A percentile compares a stretch with the other conserved stretches of the same genome.
phyloP scores from a whole-genome alignment of 1,140 invertebrate species.

The Anagrus nilaparvatae region DNA sequence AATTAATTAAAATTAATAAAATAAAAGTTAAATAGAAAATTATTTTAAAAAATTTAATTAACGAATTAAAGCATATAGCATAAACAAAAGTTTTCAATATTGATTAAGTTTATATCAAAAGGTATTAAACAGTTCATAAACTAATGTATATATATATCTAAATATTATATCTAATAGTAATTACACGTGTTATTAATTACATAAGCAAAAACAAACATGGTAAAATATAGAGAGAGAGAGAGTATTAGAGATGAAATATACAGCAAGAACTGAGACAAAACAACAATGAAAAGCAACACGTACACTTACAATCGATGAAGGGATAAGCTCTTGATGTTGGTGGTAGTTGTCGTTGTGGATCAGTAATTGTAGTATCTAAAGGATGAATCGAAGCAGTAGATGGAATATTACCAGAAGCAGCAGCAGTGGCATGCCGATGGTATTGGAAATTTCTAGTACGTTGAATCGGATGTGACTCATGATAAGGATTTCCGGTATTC shows the following conservation, averaged over 20 bases:
- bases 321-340: slow-evolving; percentile 23
- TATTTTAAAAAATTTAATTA: too few species aligned
- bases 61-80: too few species aligned
- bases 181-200: too few species aligned
- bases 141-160: too few species aligned
- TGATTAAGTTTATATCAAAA: too few species aligned
- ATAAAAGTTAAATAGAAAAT: too few species aligned
- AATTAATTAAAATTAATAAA: too few species aligned
- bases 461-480: slow-evolving; percentile 30
- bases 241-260: not conserved
- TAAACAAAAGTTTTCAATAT: too few species aligned
- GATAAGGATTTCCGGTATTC: slow-evolving; percentile 28
- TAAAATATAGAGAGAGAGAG: not conserved
- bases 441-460: slow-evolving; percentile 15
- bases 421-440: not conserved
- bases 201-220: too few species aligned
- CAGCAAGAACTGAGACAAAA: not conserved
- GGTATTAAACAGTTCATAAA: too few species aligned
- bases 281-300: slow-evolving; percentile 13
- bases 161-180: too few species aligned
- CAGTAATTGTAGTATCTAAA: slow-evolving; percentile 31
- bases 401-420: not conserved
- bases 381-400: slow-evolving; percentile 5
- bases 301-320: slow-evolving; percentile 32
- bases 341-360: slow-evolving; percentile 20